Evolutionary conservation across 1,140 invertebrate species (phyloP).

Genomic region (Drosophila ogumai): DNA sequence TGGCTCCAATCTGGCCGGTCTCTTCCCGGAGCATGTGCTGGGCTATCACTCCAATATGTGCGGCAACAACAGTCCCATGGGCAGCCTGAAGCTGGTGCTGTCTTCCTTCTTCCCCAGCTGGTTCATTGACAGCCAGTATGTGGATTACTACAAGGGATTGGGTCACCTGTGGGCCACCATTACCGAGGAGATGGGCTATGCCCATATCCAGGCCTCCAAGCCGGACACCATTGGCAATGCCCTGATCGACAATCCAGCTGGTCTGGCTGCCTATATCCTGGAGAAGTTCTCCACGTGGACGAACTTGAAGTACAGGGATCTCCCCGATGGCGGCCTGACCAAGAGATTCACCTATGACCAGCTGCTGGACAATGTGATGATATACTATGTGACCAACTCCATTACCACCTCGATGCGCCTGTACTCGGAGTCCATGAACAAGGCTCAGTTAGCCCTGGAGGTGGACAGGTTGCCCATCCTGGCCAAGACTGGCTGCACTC

Average conservation of each 20-base stretch:
- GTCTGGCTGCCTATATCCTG: constrained; percentile 92
- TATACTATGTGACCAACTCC: constrained; percentile 93
- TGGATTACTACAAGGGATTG: constrained; percentile 88
- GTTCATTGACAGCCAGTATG: constrained; percentile 86
- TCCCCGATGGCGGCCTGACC: constrained; percentile 90
- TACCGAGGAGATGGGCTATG: constrained; percentile 91
- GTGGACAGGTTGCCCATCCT: constrained; percentile 87
- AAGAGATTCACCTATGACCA: constrained; percentile 89
- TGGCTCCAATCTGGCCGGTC: constrained; percentile 86
- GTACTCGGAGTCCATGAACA: constrained; percentile 89
- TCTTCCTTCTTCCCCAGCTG: constrained; percentile 86
- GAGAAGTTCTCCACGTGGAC: constrained; percentile 94
- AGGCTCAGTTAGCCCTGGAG: constrained; percentile 76
- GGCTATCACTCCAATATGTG: constrained; percentile 89
- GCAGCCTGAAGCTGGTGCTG: constrained; percentile 43
- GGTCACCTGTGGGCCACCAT: constrained; percentile 85
- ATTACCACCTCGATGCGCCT: constrained; percentile 92
- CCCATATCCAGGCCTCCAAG: constrained; percentile 94
- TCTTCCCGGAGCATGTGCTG: constrained; percentile 89
- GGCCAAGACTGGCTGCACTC: constrained; percentile 88
- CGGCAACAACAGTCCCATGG: constrained; percentile 47
- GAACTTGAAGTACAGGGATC: constrained; percentile 86
- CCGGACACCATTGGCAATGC: constrained; percentile 93
- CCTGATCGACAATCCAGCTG: constrained; percentile 89
- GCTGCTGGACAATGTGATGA: constrained; percentile 94